Percentiles rank a stretch among this genome's conserved stretches.
phyloP scores from a whole-genome alignment of 2,797 vertebrate species.

The Malurus leucopterus region DNA sequence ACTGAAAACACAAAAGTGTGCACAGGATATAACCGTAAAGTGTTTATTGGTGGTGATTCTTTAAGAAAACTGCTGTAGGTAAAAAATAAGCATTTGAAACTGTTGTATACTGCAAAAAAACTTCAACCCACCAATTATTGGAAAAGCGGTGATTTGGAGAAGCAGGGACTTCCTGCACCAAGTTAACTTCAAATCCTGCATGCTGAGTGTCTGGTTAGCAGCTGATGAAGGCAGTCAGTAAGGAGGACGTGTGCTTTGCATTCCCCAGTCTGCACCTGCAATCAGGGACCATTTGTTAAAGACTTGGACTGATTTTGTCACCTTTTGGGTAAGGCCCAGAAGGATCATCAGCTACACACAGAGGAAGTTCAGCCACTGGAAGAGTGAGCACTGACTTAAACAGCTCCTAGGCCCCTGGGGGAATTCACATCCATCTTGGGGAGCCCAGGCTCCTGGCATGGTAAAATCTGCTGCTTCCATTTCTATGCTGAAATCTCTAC shows the following conservation, averaged over 20 bases:
- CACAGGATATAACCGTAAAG: background rate
- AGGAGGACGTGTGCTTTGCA: background rate
- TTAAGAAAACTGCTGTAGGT: background rate
- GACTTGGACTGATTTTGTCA: background rate
- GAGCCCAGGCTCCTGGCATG: fast-evolving
- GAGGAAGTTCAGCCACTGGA: background rate
- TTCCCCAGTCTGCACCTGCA: fast-evolving
- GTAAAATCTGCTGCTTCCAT: background rate
- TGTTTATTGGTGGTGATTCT: background rate
- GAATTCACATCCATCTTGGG: background rate
- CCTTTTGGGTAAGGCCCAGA: background rate
- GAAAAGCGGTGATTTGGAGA: background rate
- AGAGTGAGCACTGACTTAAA: background rate
- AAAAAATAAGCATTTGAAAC: background rate
- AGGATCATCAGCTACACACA: background rate
- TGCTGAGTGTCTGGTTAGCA: background rate
- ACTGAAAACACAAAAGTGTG: background rate
- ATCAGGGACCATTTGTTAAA: background rate
- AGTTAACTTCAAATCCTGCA: background rate
- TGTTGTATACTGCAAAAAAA: background rate
- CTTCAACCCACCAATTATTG: background rate
- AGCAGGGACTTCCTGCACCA: background rate
- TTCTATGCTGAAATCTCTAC: background rate
- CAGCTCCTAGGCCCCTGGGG: background rate
- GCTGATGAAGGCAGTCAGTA: background rate